Evolutionary conservation across 2,888 invertebrate genomes (phyloP), one percentile per base, ranked within the genome.

Genomic region (Volucella zonaria): DNA sequence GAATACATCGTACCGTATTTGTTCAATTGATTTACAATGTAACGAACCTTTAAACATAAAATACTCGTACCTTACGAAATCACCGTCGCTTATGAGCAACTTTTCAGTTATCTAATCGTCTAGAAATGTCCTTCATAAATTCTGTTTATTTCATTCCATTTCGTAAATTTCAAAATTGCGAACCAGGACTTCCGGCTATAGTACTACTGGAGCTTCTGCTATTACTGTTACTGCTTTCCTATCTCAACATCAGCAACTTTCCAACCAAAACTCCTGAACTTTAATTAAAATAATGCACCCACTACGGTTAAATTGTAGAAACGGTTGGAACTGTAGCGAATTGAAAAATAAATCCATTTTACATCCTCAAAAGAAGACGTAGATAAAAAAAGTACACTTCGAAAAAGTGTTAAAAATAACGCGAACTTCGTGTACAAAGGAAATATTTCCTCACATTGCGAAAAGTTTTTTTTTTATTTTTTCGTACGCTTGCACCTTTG

Each of bases 251-350:
- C 76, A 80, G 85, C 75, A 85, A 80, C 80, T 80, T 79, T 80
- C 51, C 31, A 42, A 31, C 14, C 40, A 49, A 75, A 83, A 85
- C 76, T 85, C 68, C 76, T 85, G 76, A 81, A 81, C 76, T 85
- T 85, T 85, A 85, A 85, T 85, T 85, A 85, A 85, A 85, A 85
- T 85, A 85, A 85, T 85, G 85, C 85, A 85, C 85, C 81, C 85
- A 76, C 76, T 67, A 73, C 47, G 12, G 49, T 54, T 31, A 67
- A 73, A 31, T 31, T 4, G 31, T 31, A 31, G 31, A 31, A 31
- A 31, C 31, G 0, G 31, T 31, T 31, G 31, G 31, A 31, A 76
- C 56, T 61, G 56, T 67, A 67, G 64, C 61, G 85, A 85, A 85
- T 85, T 81, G 85, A 85, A 85, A 81, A 73, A 81, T 85, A 85